These are phyloP conservation scores for Sminthurides aquaticus DNA, from an alignment of 2,888 invertebrate genomes.

Conservation along the genomic window DNA sequence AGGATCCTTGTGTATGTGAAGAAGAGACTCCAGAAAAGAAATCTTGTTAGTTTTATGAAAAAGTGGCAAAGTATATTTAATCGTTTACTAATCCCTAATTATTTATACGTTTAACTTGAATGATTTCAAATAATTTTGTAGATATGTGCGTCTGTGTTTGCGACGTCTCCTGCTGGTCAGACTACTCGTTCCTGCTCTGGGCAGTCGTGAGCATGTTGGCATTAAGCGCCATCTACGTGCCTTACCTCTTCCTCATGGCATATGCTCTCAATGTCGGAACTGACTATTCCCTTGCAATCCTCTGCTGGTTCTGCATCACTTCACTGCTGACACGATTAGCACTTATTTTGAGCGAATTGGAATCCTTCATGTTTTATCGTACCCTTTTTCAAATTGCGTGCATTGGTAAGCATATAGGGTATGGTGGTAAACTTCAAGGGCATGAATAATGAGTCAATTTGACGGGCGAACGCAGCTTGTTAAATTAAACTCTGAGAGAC, in stretches of 20 bases:
- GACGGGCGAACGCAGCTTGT: no score
- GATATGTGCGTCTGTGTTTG: conserved; percentile 35
- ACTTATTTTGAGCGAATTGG: conserved; percentile 10
- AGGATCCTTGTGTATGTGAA: neutral
- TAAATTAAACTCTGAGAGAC: no score
- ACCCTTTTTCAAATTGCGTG: conserved; percentile 21
- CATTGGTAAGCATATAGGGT: conserved; percentile 13
- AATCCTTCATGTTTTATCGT: conserved; percentile 25
- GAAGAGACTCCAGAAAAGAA: no score
- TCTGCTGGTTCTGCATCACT: conserved; percentile 20
- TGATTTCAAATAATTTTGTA: no score
- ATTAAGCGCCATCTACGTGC: conserved; percentile 25
- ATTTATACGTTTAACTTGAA: no score
- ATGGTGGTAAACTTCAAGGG: neutral
- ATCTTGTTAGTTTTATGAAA: no score
- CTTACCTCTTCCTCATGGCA: conserved; percentile 29
- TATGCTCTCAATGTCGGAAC: conserved; percentile 22
- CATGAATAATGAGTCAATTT: neutral
- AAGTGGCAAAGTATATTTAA: no score
- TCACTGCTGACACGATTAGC: conserved; percentile 20
- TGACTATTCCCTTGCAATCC: conserved; percentile 9
- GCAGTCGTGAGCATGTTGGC: conserved; percentile 26
- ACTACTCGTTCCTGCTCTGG: conserved; percentile 34
- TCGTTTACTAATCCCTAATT: no score
- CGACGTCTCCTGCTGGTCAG: conserved; percentile 28